Evolutionary conservation across 64 coral and sea anemone genomes (phyloP), one percentile per base, ranked within the genome.

Genomic region (Montipora cactus): DNA sequence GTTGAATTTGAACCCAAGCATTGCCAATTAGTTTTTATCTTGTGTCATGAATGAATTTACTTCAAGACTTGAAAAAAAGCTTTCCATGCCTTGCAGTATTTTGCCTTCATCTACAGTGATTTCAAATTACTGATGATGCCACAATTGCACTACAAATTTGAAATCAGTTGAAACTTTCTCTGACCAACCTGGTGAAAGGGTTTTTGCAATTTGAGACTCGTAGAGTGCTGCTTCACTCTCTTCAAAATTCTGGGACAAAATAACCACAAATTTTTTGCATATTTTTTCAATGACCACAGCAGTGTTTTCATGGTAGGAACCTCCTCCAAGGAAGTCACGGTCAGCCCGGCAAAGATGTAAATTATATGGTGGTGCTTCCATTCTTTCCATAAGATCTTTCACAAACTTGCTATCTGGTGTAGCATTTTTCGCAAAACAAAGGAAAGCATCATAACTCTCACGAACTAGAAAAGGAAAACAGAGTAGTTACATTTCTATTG

Each of bases 161-260:
- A 13, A 9, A 59, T 13, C 57, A 7, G 13, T 13, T 13, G 13
- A 13, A 59, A 46, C 49, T 52, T 21, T 79, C 6, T 81, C 11
- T n/a, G n/a, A 58, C 79, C 57, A 58, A 84, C 81, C 81, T 68
- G 81, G 81, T 84, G 59, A 18, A 44, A 84, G 81, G 61, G 28
- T 84, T 16, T 49, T 84, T 44, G 81, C 81, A 84, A 84, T 49
- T 0, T 84, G 81, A 3, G 81, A 67, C 25, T 84, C 59, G 47
- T 49, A 84, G 14, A 16, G 13, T 46, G 81, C 59, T 20, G 62
- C 81, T 2, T 84, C 59, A 19, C 81, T 84, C 37, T 48, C 2
- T 3, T 84, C 81, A 69, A 47, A 84, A 47, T 84, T 68, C 28
- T 7, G n/a, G 18, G 81, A 84, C 13, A 84, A 22, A 18, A 84